Conservation (phyloP, 2,888 invertebrate species). For the Drosophila peninsularis region DNA sequence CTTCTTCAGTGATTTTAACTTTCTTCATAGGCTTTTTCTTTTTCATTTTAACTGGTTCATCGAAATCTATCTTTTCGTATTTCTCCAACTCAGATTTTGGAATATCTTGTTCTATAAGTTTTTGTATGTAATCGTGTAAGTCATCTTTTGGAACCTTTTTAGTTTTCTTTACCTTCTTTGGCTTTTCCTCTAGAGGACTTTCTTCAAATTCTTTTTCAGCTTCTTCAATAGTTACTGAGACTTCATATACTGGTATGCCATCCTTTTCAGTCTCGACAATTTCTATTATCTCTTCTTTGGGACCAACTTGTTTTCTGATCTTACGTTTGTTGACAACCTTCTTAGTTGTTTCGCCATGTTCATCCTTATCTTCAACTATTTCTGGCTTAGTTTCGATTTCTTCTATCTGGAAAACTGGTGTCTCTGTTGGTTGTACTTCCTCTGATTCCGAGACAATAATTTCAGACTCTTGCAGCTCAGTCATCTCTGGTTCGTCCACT, state of each 20-base stretch:
- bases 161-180: constrained; percentile 78
- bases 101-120: constrained; percentile 84
- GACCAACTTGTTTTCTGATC: constrained; percentile 84
- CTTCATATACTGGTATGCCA: constrained; percentile 84
- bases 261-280: constrained; percentile 80
- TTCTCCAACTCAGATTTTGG: constrained; percentile 84
- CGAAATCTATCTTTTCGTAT: constrained; percentile 84
- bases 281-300: constrained; percentile 85
- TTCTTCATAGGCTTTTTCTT: constrained; percentile 56
- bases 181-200: constrained; percentile 53
- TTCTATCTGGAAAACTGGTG: constrained; percentile 64
- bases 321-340: constrained; percentile 67
- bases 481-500: constrained; percentile 33
- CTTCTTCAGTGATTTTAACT: constrained; percentile 49
- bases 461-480: constrained; percentile 28
- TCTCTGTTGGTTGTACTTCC: constrained; percentile 80
- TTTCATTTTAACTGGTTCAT: constrained; percentile 83
- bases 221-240: constrained; percentile 82
- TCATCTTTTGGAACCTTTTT: constrained; percentile 84
- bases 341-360: constrained; percentile 27
- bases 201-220: constrained; percentile 46
- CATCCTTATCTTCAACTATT: constrained; percentile 67
- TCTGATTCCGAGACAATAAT: constrained; percentile 75
- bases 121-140: constrained; percentile 82
- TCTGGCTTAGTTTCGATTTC: constrained; percentile 69